Base-by-base conservation (phyloP, 2,797 vertebrate species). In the Eospalax fontanierii region DNA sequence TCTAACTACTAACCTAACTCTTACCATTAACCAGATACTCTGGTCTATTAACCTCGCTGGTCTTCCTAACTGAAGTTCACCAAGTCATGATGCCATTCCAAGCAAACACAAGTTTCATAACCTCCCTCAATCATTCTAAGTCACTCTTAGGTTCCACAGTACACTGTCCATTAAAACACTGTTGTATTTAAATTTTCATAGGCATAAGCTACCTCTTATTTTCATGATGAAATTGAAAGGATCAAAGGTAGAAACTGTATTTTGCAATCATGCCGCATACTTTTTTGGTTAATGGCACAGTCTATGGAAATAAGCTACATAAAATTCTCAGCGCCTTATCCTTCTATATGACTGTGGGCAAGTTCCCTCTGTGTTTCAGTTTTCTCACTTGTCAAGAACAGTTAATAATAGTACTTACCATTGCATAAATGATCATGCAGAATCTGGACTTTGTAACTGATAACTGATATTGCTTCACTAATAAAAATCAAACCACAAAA, bases 171-270 rank as follows among this genome's bases (percentile, higher is more conserved):
- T 43, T 82, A 82, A 15, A 91, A 79, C 26, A 81, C 0, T 80
- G 35, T 26, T 92, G n/a, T 63, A 63, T 86, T 83, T 71, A 87
- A 93, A 15, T 76, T 84, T 80, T 80, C 70, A 50, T 12, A 57
- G 54, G 7, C 5, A 11, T 46, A 46, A 80, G 10, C 59, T 76
- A 89, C 71, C 18, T 70, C 35, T 86, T 90, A 85, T 78, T 79
- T 91, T 38, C 65, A 87, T 21, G 74, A 93, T 28, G 30, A 93
- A 93, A 91, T 65, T 63, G 50, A 83, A 91, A 96, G 10, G 16
- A 87, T 87, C 73, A 87, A 87, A 93, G 38, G 21, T 1, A 73
- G 40, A 82, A 26, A 80, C 38, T 85, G 7, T 66, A n/a, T 82
- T 76, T 91, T 61, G 54, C 6, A 89, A 35, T 63, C 82, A 70